Evolutionary conservation across 2,888 invertebrate genomes (phyloP).

Genomic region (Lissonota sp.): DNA sequence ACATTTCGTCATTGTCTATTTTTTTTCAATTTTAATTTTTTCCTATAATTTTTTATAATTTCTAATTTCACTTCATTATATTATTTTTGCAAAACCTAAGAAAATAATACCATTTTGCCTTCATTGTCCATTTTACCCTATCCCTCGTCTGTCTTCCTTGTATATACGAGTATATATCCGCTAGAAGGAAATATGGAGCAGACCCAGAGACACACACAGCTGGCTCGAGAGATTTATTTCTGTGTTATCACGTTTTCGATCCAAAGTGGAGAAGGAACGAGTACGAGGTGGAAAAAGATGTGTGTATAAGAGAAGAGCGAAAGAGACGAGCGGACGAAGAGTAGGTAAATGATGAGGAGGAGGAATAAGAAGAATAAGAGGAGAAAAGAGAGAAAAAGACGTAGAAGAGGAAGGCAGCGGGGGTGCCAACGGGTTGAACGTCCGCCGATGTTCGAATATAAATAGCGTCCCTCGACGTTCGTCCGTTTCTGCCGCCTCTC

Average conservation of each 20-base stretch:
- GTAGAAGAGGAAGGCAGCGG: constrained; percentile 61
- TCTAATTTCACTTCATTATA: too few relatives aligned
- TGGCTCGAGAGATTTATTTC: constrained; percentile 75
- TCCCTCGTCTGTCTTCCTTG: too few relatives aligned
- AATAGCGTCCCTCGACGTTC: constrained; percentile 73
- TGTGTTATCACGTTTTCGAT: constrained; percentile 71
- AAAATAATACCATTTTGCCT: neutral
- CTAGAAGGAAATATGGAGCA: constrained; percentile 66
- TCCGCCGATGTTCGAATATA: constrained; percentile 72
- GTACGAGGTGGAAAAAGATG: constrained; percentile 36
- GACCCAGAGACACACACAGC: constrained; percentile 63
- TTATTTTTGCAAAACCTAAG: too few relatives aligned
- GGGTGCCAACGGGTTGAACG: constrained; percentile 73
- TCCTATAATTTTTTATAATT: too few relatives aligned
- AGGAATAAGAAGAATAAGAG: constrained; percentile 43
- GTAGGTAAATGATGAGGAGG: constrained; percentile 41
- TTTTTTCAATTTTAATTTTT: too few relatives aligned
- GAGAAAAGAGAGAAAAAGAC: constrained; percentile 35
- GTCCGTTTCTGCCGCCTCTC: constrained; percentile 67
- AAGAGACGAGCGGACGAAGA: constrained; percentile 24
- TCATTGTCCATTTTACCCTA: neutral
- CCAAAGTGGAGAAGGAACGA: constrained; percentile 68
- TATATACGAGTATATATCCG: constrained; percentile 1
- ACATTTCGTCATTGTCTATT: too few relatives aligned
- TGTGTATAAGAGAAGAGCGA: neutral